phyloP scores from a whole-genome alignment of 2,797 vertebrate species.

The Smutsia temminckii region DNA sequence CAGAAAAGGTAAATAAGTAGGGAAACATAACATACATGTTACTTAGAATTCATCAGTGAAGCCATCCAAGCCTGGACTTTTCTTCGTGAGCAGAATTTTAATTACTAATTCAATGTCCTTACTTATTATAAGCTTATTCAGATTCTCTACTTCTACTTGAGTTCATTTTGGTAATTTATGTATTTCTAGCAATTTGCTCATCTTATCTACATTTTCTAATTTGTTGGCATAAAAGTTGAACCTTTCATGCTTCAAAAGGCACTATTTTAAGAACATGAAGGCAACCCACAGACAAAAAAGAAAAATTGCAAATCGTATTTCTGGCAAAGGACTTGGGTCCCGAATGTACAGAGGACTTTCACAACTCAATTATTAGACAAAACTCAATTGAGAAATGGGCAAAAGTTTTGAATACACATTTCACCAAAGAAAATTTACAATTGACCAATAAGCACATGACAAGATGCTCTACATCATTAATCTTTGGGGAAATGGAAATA shows the following conservation, averaged over 20 bases:
- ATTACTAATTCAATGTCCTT: too few relatives aligned
- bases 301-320: not conserved
- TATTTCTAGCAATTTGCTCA: too few relatives aligned
- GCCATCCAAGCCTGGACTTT: too few relatives aligned
- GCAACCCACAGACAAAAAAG: not conserved
- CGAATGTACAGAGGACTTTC: not conserved
- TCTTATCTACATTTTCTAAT: too few relatives aligned
- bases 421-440: not conserved
- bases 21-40: not conserved
- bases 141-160: too few relatives aligned
- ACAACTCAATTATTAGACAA: not conserved
- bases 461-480: not conserved
- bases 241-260: not conserved
- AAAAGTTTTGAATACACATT: not conserved
- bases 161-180: too few relatives aligned
- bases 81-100: too few relatives aligned
- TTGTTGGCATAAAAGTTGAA: too few relatives aligned
- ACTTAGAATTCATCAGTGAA: too few relatives aligned
- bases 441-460: not conserved
- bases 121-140: too few relatives aligned
- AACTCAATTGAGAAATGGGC: not conserved
- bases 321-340: not conserved
- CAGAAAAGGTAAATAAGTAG: not conserved
- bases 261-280: not conserved
- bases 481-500: conserved; percentile 41